phyloP scores from a whole-genome alignment of 2,888 invertebrate genomes.

The Crematogaster levior region DNA sequence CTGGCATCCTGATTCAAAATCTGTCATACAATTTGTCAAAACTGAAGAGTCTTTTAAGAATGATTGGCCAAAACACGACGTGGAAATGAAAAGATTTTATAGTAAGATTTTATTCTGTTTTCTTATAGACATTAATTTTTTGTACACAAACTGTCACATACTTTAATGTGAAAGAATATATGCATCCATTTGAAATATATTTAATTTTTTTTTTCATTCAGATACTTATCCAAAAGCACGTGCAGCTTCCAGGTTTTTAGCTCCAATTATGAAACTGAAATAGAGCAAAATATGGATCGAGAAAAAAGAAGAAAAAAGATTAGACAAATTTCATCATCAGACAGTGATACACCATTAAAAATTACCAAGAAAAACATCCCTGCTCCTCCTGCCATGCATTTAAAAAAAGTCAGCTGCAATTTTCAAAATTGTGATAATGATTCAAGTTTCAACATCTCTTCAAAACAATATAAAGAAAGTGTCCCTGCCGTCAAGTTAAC shows the following conservation, averaged over 20 bases:
- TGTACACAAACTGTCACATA: too few species aligned
- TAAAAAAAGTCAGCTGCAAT: neutral
- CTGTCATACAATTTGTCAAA: neutral
- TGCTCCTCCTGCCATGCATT: neutral
- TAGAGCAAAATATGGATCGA: neutral
- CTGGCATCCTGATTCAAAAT: neutral
- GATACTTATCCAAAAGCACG: neutral
- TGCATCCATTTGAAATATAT: too few species aligned
- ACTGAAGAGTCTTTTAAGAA: neutral
- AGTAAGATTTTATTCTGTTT: neutral
- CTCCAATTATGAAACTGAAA: constrained; percentile 1
- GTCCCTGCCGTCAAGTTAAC: neutral
- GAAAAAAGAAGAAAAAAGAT: neutral
- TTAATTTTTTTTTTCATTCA: neutral
- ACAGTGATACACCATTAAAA: neutral
- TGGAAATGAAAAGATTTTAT: neutral
- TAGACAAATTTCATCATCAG: neutral
- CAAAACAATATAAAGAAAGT: neutral
- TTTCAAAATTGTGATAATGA: neutral
- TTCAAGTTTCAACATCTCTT: neutral
- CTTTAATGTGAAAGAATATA: too few species aligned
- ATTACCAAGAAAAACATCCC: neutral
- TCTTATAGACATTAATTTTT: neutral
- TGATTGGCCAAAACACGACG: neutral
- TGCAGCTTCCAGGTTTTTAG: neutral